phyloP scores from a whole-genome alignment of 2,113 vertebrate genomes.

The Notothenia rossii region DNA sequence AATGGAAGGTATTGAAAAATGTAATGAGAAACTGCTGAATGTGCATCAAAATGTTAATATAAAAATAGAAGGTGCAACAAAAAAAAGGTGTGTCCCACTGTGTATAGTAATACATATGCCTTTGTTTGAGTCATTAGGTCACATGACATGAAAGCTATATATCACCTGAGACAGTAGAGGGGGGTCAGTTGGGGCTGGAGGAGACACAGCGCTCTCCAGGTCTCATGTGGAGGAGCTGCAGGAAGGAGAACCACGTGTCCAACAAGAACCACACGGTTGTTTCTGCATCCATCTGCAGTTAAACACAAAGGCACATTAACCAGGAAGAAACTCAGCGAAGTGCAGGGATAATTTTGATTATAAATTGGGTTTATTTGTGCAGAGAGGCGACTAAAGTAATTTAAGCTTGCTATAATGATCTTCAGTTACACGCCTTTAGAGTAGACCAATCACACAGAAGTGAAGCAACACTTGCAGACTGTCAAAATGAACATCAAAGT shows the following conservation, averaged over 20 bases:
- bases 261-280: neutral
- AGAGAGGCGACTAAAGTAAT: too few relatives aligned
- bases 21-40: too few relatives aligned
- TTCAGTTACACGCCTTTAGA: neutral
- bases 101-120: too few relatives aligned
- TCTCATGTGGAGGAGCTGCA: neutral
- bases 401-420: neutral
- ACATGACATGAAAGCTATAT: too few relatives aligned
- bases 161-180: neutral
- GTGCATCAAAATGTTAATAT: too few relatives aligned
- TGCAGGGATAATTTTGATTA: too few relatives aligned
- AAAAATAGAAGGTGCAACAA: too few relatives aligned
- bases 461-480: too few relatives aligned
- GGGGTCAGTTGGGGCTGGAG: neutral
- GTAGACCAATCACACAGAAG: neutral
- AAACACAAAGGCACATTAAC: neutral
- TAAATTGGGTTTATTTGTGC: too few relatives aligned
- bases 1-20: too few relatives aligned
- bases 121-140: too few relatives aligned
- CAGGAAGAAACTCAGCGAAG: neutral
- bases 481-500: neutral
- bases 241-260: neutral
- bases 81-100: too few relatives aligned
- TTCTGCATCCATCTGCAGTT: conserved; percentile 15
- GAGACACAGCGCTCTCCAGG: neutral